A percentile compares a stretch with the other conserved stretches of the same genome.
phyloP scores from a whole-genome alignment of 2,888 invertebrate species.

The Caenorhabditis afra region DNA sequence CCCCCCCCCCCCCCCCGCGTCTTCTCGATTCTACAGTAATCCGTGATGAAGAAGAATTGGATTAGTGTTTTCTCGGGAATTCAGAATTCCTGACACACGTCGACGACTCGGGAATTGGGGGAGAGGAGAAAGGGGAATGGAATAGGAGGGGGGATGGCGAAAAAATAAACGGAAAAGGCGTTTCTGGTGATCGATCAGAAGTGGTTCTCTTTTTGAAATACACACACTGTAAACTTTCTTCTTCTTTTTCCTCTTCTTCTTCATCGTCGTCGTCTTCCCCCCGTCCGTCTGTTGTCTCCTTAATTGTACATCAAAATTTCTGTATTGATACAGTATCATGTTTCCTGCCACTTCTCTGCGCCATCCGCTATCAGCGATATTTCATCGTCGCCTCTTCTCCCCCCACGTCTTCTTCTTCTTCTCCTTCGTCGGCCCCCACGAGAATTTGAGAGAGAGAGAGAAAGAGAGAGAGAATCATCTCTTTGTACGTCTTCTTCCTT shows the following conservation, averaged over 20 bases:
- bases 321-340: slow-evolving; percentile 49
- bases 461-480: slow-evolving; percentile 1
- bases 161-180: no score
- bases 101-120: no score
- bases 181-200: slow-evolving; percentile 4
- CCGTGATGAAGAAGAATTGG: not conserved
- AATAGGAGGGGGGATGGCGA: no score
- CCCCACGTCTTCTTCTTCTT: slow-evolving; percentile 20
- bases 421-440: not conserved
- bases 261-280: not conserved
- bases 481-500: not conserved
- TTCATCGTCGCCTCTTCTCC: not conserved
- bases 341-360: slow-evolving; percentile 7
- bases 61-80: not conserved
- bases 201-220: slow-evolving; percentile 5
- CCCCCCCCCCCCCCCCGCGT: no score
- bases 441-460: no score
- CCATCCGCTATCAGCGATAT: not conserved
- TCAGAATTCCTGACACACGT: not conserved
- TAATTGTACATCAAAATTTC: slow-evolving; percentile 42
- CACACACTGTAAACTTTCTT: slow-evolving; percentile 1
- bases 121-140: no score
- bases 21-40: slow-evolving; percentile 1
- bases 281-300: slow-evolving; percentile 16
- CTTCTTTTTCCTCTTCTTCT: not conserved